phyloP scores from a whole-genome alignment of 2,113 vertebrate genomes.

The Sapajus apella region DNA sequence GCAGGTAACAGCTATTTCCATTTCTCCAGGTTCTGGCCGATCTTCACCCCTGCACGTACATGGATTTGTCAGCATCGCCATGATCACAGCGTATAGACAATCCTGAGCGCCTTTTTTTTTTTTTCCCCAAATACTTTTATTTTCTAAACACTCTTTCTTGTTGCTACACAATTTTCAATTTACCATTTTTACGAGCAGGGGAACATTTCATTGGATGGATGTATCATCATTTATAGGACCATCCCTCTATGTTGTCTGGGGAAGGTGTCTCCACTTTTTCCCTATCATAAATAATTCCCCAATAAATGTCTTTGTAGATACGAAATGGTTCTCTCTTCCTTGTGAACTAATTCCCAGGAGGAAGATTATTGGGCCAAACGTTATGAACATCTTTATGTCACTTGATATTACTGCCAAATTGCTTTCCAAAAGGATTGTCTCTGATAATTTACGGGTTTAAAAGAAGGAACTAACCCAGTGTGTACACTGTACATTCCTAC shows the following conservation, averaged over 20 bases:
- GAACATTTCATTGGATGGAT: neutral
- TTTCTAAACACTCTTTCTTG: neutral
- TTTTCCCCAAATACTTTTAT: neutral
- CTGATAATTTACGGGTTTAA: slow-evolving; percentile 58
- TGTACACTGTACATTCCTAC: neutral
- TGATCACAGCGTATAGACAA: neutral
- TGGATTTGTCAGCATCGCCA: neutral
- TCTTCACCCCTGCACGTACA: neutral
- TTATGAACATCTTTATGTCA: slow-evolving; percentile 68
- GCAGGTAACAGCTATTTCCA: neutral
- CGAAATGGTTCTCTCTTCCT: slow-evolving; percentile 36
- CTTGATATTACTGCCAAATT: slow-evolving; percentile 64
- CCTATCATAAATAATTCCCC: slow-evolving; percentile 54
- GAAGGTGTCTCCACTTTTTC: neutral
- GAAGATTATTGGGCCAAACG: slow-evolving; percentile 67
- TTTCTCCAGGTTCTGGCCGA: neutral
- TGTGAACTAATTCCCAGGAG: slow-evolving; percentile 71
- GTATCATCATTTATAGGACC: neutral
- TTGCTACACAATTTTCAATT: neutral
- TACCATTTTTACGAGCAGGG: neutral
- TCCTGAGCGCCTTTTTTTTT: neutral
- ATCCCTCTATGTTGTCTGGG: neutral
- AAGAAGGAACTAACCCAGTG: neutral
- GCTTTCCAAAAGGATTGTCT: slow-evolving; percentile 60
- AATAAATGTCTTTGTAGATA: slow-evolving; percentile 61